Conservation (phyloP, 53 echinoderm and acorn worm genomes). For the Mesocentrotus franciscanus region DNA sequence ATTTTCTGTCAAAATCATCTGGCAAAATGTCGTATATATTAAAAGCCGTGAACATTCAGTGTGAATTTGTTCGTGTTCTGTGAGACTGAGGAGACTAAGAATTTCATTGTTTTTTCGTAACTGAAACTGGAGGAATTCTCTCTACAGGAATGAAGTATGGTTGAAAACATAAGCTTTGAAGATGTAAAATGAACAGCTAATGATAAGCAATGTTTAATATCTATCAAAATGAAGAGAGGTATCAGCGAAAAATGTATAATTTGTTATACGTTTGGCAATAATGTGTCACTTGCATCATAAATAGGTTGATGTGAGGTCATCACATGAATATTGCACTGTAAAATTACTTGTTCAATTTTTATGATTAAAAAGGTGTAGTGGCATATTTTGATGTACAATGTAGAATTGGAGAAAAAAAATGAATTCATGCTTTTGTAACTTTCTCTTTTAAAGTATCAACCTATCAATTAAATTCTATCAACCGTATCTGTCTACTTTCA, state of each 20-base stretch:
- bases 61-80: neutral
- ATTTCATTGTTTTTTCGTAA: neutral
- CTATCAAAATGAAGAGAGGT: neutral
- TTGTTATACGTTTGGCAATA: neutral
- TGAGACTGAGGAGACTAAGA: neutral
- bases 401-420: neutral
- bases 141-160: neutral
- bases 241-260: neutral
- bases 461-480: slow-evolving; percentile 48
- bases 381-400: neutral
- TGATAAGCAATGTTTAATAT: slow-evolving; percentile 14
- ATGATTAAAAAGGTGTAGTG: neutral
- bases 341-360: neutral
- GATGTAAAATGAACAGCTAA: neutral
- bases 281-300: neutral
- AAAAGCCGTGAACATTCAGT: neutral
- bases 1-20: no score
- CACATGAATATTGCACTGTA: neutral
- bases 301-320: neutral
- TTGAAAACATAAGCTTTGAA: neutral
- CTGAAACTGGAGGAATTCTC: neutral
- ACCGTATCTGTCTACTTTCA: neutral
- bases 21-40: neutral
- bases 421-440: slow-evolving; percentile 27
- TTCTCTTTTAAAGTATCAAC: slow-evolving; percentile 25